Evolutionary conservation across 92 coral and sea anemone species (phyloP).

Genomic region (Porites cylindrica): DNA sequence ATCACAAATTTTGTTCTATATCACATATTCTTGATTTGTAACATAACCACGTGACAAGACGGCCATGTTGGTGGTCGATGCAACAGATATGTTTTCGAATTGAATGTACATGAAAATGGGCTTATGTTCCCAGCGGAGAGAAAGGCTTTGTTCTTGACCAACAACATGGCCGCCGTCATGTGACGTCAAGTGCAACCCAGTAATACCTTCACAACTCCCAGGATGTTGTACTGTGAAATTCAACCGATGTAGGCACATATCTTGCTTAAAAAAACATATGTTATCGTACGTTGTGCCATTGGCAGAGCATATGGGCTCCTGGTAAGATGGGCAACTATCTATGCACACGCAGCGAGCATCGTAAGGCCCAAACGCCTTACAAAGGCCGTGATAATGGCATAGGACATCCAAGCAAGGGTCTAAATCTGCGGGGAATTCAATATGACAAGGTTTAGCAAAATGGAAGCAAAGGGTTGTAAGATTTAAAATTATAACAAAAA

Average conservation of each 20-base stretch:
- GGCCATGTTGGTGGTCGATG: too few species aligned
- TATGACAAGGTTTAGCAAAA: background rate
- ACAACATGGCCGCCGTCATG: background rate
- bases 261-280: constrained; percentile 58
- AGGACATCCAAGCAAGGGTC: constrained; percentile 63
- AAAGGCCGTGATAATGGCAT: constrained; percentile 58
- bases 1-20: too few species aligned
- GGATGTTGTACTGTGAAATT: constrained; percentile 68
- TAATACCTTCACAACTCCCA: constrained; percentile 74
- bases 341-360: constrained; percentile 71
- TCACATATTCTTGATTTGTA: too few species aligned
- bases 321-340: constrained; percentile 57
- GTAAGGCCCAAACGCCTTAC: constrained; percentile 66
- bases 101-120: too few species aligned
- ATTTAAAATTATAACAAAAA: background rate
- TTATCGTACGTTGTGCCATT: constrained; percentile 64
- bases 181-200: background rate
- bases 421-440: constrained; percentile 28
- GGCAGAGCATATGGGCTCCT: constrained; percentile 71
- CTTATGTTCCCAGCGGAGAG: too few species aligned
- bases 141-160: background rate
- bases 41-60: too few species aligned
- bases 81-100: too few species aligned
- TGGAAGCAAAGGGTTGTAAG: too few species aligned
- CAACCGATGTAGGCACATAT: constrained; percentile 37